A percentile compares a stretch with the other conserved stretches of the same genome.
Conservation (phyloP, 2,888 invertebrate genomes). For the Piscicola geometra region DNA sequence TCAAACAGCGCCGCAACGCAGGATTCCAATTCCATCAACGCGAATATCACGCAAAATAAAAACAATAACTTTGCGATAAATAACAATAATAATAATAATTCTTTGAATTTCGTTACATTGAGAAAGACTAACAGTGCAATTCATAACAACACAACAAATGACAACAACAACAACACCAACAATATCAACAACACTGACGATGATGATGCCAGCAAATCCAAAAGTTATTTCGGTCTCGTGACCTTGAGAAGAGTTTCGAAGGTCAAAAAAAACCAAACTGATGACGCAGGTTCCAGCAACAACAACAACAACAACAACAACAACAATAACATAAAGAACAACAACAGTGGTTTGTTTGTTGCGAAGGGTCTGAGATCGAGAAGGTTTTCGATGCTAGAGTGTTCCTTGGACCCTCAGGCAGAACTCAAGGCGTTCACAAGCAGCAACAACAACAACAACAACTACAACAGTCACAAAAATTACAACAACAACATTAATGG, state of each 20-base stretch:
- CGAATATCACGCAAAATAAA: neutral
- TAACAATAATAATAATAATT: neutral
- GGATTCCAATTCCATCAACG: neutral
- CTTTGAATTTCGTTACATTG: neutral
- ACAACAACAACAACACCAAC: slow-evolving; percentile 1
- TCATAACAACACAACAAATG: neutral
- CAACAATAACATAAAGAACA: neutral
- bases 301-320: neutral
- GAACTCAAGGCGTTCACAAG: neutral
- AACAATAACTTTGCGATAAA: neutral
- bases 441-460: neutral
- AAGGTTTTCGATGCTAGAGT: slow-evolving; percentile 14
- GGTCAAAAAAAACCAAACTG: neutral
- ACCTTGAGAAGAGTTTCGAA: slow-evolving; percentile 5
- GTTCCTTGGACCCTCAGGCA: neutral
- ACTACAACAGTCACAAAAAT: neutral
- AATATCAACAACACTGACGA: neutral
- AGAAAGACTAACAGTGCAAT: neutral
- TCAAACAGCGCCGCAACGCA: neutral
- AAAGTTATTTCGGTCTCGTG: neutral
- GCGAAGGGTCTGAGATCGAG: neutral
- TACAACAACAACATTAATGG: neutral
- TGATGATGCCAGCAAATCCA: neutral
- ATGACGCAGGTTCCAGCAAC: neutral
- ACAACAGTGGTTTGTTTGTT: neutral